These are phyloP conservation scores for Nothocercus julius DNA, from an alignment of 2,113 vertebrate genomes.

Conservation along the genomic window DNA sequence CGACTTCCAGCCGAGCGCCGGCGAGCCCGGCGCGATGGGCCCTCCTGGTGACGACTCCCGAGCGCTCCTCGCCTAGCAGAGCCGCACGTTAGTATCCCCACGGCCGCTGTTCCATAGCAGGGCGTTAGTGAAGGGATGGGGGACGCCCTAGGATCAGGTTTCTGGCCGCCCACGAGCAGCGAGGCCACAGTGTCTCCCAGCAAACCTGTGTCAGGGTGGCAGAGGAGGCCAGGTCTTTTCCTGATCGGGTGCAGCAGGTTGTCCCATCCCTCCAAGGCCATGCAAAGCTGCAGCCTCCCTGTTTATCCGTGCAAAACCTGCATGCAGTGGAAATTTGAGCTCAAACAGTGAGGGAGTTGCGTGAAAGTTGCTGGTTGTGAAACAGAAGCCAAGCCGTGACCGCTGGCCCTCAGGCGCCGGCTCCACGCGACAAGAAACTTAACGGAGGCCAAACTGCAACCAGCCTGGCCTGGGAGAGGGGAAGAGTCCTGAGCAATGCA, in stretches of 20 bases:
- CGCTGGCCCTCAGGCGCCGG: background rate
- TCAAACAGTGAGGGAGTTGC: background rate
- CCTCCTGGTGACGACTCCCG: no score
- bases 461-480: no score
- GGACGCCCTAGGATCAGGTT: no score
- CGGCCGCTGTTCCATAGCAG: no score
- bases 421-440: background rate
- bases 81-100: no score
- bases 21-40: no score
- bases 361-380: background rate
- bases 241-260: background rate
- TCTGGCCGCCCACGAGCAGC: background rate
- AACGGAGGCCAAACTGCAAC: background rate
- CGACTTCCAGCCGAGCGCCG: no score
- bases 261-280: background rate
- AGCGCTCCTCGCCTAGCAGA: no score
- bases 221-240: background rate
- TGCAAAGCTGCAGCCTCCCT: background rate
- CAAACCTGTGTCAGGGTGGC: background rate
- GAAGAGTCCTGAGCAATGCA: no score
- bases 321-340: background rate
- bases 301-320: background rate
- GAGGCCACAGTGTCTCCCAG: background rate
- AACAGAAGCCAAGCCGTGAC: no score
- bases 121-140: background rate